Evolutionary conservation across 1,140 invertebrate genomes (phyloP).

Genomic region (Parasteatoda tepidariorum): DNA sequence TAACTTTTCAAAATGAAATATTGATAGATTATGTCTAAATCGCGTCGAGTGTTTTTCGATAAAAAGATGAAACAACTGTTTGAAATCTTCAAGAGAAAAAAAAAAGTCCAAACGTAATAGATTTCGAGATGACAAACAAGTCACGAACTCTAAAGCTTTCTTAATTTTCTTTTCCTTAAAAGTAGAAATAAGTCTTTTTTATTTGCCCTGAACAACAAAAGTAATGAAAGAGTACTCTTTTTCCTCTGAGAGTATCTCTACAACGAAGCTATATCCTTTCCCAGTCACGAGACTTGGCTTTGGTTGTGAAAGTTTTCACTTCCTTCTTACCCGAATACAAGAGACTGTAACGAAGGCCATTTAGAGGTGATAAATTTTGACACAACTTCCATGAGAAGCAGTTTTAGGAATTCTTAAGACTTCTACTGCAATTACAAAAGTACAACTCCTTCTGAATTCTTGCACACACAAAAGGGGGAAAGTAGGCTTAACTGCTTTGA

Average conservation of each 20-base stretch:
- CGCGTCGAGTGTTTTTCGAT: no score
- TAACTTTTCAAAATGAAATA: no score
- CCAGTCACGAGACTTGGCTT: conserved; percentile 53
- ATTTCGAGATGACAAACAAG: neutral
- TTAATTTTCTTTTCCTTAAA: conserved; percentile 28
- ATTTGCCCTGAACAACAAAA: conserved; percentile 39
- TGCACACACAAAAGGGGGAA: conserved; percentile 22
- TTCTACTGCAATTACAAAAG: conserved; percentile 33
- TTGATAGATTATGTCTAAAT: no score
- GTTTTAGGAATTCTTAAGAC: conserved; percentile 56
- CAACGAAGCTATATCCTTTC: conserved; percentile 49
- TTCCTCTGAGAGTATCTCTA: neutral
- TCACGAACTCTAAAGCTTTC: conserved; percentile 37
- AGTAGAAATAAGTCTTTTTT: conserved; percentile 25
- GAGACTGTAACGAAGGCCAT: conserved; percentile 55
- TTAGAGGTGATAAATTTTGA: conserved; percentile 55
- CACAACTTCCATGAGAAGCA: conserved; percentile 29
- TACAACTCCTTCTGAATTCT: conserved; percentile 17
- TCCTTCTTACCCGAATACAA: conserved; percentile 43
- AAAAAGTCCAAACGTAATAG: neutral
- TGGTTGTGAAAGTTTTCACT: conserved; percentile 56
- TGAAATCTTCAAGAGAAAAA: no score
- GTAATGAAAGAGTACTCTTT: conserved; percentile 16
- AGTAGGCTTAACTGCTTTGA: conserved; percentile 41
- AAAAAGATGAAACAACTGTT: no score